phyloP scores from a whole-genome alignment of 1,140 invertebrate species.

The Hestina assimilis region DNA sequence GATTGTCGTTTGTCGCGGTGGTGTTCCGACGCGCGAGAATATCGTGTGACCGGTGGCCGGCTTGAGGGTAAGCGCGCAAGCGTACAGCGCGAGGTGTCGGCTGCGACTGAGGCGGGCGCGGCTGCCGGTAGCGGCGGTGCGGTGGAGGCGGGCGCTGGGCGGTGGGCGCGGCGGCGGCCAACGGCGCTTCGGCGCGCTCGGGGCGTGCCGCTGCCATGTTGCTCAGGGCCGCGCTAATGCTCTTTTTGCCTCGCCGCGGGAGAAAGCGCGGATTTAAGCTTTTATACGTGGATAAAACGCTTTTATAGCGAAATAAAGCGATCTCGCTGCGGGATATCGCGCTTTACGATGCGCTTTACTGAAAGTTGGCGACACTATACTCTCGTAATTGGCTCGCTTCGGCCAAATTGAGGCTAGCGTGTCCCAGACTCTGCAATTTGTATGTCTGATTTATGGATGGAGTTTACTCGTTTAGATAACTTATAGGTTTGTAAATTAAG shows the following conservation, averaged over 20 bases:
- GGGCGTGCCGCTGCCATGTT: conserved; percentile 71
- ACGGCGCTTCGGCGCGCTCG: conserved; percentile 34
- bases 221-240: conserved; percentile 58
- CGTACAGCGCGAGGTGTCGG: conserved; percentile 36
- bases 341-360: conserved; percentile 73
- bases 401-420: conserved; percentile 56
- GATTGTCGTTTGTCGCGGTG: neutral
- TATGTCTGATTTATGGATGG: conserved; percentile 22
- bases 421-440: conserved; percentile 23
- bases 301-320: conserved; percentile 77
- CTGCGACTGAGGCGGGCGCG: conserved; percentile 39
- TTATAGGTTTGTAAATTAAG: conserved; percentile 2
- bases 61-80: no score
- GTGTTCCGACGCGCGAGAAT: neutral
- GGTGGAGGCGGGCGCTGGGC: conserved; percentile 35
- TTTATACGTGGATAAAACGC: conserved; percentile 77
- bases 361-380: conserved; percentile 70
- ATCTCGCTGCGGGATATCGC: conserved; percentile 74
- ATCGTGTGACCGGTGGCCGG: no score
- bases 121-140: conserved; percentile 26
- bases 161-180: conserved; percentile 43
- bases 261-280: conserved; percentile 77
- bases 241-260: conserved; percentile 69
- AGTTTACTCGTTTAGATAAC: conserved; percentile 23
- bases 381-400: conserved; percentile 63